A percentile compares a stretch with the other conserved stretches of the same genome.
These are phyloP conservation scores for Vidua macroura DNA, from an alignment of 2,113 vertebrate genomes.

Conservation along the genomic window DNA sequence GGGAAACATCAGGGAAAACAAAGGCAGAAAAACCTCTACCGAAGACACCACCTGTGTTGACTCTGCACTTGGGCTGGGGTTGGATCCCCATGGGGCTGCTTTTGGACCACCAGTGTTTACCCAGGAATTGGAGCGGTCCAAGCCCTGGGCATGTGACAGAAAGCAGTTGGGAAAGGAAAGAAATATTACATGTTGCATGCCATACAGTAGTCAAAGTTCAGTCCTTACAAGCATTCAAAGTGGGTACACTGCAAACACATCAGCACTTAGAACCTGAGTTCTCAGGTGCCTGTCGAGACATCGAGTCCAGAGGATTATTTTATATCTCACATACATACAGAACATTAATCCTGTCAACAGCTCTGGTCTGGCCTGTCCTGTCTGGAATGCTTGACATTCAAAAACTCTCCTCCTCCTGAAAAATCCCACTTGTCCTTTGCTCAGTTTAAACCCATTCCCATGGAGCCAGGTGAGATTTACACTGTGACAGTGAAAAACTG, in stretches of 20 bases:
- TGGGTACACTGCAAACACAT: constrained; percentile 45
- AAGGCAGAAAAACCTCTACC: constrained; percentile 72
- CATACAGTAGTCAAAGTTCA: constrained; percentile 65
- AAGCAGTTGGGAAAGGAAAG: constrained; percentile 88
- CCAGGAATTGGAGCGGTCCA: constrained; percentile 99
- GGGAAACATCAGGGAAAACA: constrained; percentile 67
- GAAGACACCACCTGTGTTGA: constrained; percentile 95
- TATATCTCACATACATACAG: background rate
- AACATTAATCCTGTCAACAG: background rate
- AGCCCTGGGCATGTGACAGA: constrained; percentile 88
- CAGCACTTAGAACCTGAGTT: constrained; percentile 47
- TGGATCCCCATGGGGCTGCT: constrained; percentile 97
- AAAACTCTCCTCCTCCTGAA: background rate
- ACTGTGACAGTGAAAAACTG: background rate
- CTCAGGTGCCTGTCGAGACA: background rate
- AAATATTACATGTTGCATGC: constrained; percentile 82
- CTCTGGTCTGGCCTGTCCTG: background rate
- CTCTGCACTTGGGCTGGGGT: constrained; percentile 95
- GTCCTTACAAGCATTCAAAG: constrained; percentile 60
- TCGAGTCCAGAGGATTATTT: constrained; percentile 19
- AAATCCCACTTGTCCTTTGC: background rate
- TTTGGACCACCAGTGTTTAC: constrained; percentile 99
- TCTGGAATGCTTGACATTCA: background rate
- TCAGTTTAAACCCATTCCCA: background rate
- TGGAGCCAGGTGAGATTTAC: background rate